Percentiles rank a stretch among this genome's conserved stretches.
Evolutionary conservation across 2,888 invertebrate species (phyloP).

Genomic region (Scaptomyza polygonia): DNA sequence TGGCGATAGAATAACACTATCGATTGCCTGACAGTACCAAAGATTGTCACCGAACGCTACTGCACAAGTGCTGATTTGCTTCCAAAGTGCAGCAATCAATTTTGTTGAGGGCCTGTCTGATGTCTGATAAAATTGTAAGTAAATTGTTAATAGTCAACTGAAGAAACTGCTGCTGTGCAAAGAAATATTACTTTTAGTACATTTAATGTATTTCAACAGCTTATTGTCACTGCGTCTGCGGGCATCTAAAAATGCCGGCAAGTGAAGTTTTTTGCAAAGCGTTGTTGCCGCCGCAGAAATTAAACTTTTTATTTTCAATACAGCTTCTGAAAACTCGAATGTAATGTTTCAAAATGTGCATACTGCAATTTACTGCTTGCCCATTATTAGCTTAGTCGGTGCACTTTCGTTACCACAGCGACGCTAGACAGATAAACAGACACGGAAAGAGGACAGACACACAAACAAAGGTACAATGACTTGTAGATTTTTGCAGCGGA

Average conservation of each 20-base stretch:
- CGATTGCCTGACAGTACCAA: too few species aligned
- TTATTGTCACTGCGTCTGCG: not conserved
- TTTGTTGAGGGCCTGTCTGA: slow-evolving; percentile 56
- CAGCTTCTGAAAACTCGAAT: not conserved
- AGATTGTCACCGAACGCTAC: too few species aligned
- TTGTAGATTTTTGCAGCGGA: slow-evolving; percentile 69
- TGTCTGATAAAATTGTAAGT: slow-evolving; percentile 76
- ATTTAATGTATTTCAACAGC: not conserved
- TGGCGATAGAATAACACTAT: too few species aligned
- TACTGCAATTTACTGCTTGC: not conserved
- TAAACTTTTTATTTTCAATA: slow-evolving; percentile 13
- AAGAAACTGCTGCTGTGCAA: not conserved
- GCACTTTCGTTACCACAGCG: slow-evolving; percentile 31
- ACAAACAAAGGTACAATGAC: slow-evolving; percentile 69
- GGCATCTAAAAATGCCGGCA: slow-evolving; percentile 58
- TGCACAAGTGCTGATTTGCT: slow-evolving; percentile 37
- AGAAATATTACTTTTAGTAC: not conserved
- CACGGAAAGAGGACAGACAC: slow-evolving; percentile 16
- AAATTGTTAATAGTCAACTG: slow-evolving; percentile 29
- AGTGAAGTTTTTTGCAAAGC: slow-evolving; percentile 21
- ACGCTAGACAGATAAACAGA: slow-evolving; percentile 7
- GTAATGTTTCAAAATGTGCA: not conserved
- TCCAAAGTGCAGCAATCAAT: slow-evolving; percentile 34
- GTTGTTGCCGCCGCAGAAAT: slow-evolving; percentile 46
- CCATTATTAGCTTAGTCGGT: slow-evolving; percentile 2